A percentile compares a stretch with the other conserved stretches of the same genome.
Conservation (phyloP, 1,140 invertebrate genomes). For the Leucophenga varia region DNA sequence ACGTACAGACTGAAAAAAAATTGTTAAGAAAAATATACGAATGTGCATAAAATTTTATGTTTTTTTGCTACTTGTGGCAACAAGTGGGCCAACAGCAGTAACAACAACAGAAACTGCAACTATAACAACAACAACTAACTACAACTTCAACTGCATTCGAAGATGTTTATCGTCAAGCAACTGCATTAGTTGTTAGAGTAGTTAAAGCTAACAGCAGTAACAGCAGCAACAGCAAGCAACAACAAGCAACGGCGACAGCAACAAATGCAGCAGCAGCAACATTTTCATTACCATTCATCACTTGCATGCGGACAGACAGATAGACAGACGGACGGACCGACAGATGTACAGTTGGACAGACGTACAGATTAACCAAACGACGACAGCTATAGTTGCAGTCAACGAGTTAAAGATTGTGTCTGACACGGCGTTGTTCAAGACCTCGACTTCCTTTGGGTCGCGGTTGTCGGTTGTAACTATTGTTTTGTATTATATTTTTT, state of each 20-base stretch:
- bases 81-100: conserved; percentile 37
- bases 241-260: conserved; percentile 10
- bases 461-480: no score
- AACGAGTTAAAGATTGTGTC: conserved; percentile 13
- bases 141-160: no score
- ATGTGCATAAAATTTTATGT: conserved; percentile 54
- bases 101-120: conserved; percentile 10
- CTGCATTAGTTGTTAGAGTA: no score
- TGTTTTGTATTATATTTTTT: no score
- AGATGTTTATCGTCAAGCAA: no score
- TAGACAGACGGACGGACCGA: no score
- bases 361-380: conserved; percentile 1
- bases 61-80: conserved; percentile 52
- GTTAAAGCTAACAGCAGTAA: no score
- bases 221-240: conserved; percentile 39
- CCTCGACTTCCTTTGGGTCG: conserved; percentile 52
- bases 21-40: conserved; percentile 49
- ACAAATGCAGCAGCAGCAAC: conserved; percentile 32
- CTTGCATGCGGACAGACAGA: conserved; percentile 26
- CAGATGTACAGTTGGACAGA: no score
- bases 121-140: conserved; percentile 16
- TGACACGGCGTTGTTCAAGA: conserved; percentile 29
- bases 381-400: conserved; percentile 8
- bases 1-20: conserved; percentile 7
- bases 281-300: conserved; percentile 54